Evolutionary conservation across 2,797 vertebrate species (phyloP).

Genomic region (Onychomys arenicola): DNA sequence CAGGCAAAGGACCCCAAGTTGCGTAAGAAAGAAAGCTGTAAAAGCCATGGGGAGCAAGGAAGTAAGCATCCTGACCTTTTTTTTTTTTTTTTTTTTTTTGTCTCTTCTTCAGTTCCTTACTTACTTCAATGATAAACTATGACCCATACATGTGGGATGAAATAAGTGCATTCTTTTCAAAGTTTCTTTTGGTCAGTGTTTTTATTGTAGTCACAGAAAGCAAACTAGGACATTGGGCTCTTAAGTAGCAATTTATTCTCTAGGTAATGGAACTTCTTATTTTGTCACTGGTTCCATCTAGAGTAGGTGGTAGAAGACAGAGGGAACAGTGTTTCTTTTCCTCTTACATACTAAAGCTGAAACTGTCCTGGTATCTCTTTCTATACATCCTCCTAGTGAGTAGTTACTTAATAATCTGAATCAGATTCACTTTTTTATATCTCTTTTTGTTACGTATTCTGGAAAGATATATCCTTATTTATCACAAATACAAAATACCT

Average conservation of each 20-base stretch:
- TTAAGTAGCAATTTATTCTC: background rate
- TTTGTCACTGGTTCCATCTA: accelerated
- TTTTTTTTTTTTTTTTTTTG: too few species aligned
- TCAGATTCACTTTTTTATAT: background rate
- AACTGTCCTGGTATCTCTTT: background rate
- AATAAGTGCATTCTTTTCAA: background rate
- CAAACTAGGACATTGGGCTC: background rate
- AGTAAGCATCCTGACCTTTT: background rate
- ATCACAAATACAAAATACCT: background rate
- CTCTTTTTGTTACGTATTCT: background rate
- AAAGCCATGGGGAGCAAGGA: background rate
- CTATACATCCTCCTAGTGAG: background rate
- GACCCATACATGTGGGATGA: background rate
- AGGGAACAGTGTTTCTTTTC: background rate
- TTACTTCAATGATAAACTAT: background rate
- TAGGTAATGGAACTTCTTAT: background rate
- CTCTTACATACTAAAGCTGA: background rate
- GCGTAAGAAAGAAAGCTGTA: background rate
- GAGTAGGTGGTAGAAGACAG: background rate
- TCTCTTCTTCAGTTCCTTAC: background rate
- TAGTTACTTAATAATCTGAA: background rate
- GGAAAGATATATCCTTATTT: background rate
- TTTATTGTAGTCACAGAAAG: background rate
- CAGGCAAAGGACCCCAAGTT: too few species aligned
- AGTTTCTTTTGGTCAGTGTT: background rate